A percentile compares a stretch with the other conserved stretches of the same genome.
phyloP scores from a whole-genome alignment of 23 tunicate genomes.

The Pegea sp. region DNA sequence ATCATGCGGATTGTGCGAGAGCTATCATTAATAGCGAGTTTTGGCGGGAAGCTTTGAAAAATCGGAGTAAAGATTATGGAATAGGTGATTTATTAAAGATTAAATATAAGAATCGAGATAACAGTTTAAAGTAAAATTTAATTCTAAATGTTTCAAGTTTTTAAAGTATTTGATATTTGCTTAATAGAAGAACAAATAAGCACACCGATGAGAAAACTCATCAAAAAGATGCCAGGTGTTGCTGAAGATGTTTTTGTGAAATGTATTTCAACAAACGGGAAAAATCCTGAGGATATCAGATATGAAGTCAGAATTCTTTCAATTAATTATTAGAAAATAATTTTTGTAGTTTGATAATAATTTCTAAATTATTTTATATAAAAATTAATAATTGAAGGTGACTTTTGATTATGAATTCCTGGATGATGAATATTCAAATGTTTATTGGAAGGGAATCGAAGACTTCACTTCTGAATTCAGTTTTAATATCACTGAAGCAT shows the following conservation, averaged over 20 bases:
- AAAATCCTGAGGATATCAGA: constrained; percentile 7
- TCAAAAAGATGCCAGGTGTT: constrained; percentile 70
- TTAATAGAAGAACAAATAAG: constrained; percentile 12
- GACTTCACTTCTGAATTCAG: constrained; percentile 13
- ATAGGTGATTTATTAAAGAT: constrained; percentile 25
- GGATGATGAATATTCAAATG: constrained; percentile 76
- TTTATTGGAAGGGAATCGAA: constrained; percentile 34
- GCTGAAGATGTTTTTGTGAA: constrained; percentile 59
- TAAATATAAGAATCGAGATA: too few species aligned
- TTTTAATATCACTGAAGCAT: constrained; percentile 2
- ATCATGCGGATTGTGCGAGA: constrained; percentile 28
- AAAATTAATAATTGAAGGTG: too few species aligned
- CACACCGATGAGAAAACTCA: constrained; percentile 92
- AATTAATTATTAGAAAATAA: background rate
- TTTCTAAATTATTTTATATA: too few species aligned
- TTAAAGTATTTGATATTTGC: background rate
- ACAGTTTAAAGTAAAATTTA: too few species aligned
- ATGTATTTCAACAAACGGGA: constrained; percentile 30
- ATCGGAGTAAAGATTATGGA: constrained; percentile 25
- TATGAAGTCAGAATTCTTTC: constrained; percentile 16
- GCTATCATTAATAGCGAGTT: constrained; percentile 30
- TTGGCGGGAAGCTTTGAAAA: constrained; percentile 82
- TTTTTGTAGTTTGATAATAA: background rate
- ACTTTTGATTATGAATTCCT: constrained; percentile 74
- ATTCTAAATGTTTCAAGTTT: background rate